phyloP scores from a whole-genome alignment of 2,888 invertebrate genomes.

The Parthenolecanium corni region DNA sequence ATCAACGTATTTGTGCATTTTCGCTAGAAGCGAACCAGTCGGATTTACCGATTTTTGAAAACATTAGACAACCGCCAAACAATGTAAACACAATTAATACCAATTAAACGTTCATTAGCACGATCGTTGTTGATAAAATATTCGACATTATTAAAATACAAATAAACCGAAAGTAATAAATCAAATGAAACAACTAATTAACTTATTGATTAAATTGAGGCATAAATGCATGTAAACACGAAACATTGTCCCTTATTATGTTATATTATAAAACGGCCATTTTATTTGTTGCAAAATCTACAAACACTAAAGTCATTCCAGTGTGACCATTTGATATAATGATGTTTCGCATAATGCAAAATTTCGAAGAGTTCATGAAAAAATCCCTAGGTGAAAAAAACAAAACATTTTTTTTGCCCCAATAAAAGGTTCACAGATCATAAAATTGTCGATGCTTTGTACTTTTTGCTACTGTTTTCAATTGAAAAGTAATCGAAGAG shows the following conservation, averaged over 20 bases:
- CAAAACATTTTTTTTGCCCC: too few species aligned
- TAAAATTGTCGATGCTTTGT: too few species aligned
- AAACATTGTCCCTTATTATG: conserved; percentile 25
- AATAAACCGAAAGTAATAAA: background rate
- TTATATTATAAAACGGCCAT: conserved; percentile 26
- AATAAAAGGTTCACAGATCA: too few species aligned
- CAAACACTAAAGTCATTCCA: conserved; percentile 16
- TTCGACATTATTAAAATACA: background rate
- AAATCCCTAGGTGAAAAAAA: too few species aligned
- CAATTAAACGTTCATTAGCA: conserved; percentile 24
- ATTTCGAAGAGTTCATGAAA: too few species aligned
- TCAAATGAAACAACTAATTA: background rate
- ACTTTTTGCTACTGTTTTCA: too few species aligned
- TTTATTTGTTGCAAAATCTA: conserved; percentile 25
- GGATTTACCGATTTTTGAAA: conserved; percentile 19
- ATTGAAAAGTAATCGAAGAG: too few species aligned
- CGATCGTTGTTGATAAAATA: background rate
- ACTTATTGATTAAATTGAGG: conserved; percentile 3
- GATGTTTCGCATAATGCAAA: too few species aligned
- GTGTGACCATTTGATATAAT: conserved; percentile 14
- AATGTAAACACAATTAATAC: conserved; percentile 26
- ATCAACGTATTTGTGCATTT: conserved; percentile 11
- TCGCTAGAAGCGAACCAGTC: conserved; percentile 14
- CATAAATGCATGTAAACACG: conserved; percentile 10
- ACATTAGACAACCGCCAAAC: conserved; percentile 29